Evolutionary conservation across 2,797 vertebrate species (phyloP).

Genomic region (Platalea minor): DNA sequence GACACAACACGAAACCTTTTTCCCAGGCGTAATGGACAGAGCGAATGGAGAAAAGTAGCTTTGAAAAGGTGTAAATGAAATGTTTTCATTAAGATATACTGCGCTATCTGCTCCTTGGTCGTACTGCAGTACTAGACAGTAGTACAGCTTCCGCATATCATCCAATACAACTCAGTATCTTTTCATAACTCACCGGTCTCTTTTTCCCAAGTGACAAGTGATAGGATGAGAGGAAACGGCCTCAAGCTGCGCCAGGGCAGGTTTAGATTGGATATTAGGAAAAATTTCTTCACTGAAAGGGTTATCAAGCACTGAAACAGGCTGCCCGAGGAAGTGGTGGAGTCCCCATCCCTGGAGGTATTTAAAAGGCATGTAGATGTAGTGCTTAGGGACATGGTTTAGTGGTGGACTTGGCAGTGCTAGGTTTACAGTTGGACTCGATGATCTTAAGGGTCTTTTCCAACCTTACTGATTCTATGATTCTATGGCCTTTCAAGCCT

Average conservation of each 20-base stretch:
- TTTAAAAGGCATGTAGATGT: neutral
- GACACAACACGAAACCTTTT: neutral
- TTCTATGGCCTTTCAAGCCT: neutral
- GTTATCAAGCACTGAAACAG: neutral
- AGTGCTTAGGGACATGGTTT: neutral
- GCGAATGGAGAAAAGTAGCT: neutral
- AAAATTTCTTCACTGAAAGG: neutral
- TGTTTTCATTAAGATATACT: neutral
- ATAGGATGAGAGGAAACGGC: neutral
- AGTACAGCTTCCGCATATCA: neutral
- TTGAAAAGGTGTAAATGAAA: neutral
- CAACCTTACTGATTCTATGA: neutral
- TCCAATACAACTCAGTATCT: neutral
- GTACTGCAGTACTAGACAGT: neutral
- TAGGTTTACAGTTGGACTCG: neutral
- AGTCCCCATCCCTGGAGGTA: neutral
- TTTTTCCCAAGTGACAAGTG: neutral
- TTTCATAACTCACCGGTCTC: neutral
- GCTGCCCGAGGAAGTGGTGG: neutral
- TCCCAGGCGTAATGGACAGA: neutral
- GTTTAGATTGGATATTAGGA: neutral
- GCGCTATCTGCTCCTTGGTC: neutral
- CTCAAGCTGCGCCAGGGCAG: neutral
- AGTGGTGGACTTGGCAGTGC: neutral
- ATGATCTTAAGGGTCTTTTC: neutral